Percentiles rank a stretch among this genome's conserved stretches.
Evolutionary conservation across 2,113 vertebrate species (phyloP).

Genomic region (Phodopus roborovskii): DNA sequence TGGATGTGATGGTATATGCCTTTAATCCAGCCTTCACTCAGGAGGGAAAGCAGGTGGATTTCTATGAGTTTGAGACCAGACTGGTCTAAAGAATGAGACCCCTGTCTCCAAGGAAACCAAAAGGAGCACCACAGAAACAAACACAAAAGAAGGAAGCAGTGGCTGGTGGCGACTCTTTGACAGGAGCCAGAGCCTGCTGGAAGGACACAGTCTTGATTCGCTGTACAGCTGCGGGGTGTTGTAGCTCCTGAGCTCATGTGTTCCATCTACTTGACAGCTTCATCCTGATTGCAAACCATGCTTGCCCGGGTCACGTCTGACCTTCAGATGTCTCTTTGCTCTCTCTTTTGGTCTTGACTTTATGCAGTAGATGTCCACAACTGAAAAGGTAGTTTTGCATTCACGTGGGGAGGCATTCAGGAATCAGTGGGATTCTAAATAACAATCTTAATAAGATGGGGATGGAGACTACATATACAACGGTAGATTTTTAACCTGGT

Average conservation of each 20-base stretch:
- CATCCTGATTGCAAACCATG: neutral
- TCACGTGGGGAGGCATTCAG: neutral
- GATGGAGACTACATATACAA: neutral
- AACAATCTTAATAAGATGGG: neutral
- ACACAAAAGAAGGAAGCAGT: neutral
- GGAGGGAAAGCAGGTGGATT: neutral
- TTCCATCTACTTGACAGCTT: neutral
- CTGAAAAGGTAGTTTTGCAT: neutral
- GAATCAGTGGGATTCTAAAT: constrained; percentile 12
- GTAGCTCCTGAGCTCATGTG: neutral
- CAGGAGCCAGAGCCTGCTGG: neutral
- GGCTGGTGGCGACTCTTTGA: neutral
- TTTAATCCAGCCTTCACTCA: neutral
- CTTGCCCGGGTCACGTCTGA: neutral
- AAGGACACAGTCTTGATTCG: neutral
- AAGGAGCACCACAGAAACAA: neutral
- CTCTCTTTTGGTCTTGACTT: constrained; percentile 43
- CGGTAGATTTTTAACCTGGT: neutral
- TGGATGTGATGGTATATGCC: neutral
- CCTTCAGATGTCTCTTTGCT: neutral
- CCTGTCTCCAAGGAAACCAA: neutral
- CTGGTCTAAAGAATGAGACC: neutral
- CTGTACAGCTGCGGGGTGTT: neutral
- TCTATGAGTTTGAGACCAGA: neutral
- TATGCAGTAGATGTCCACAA: neutral